Evolutionary conservation across 2,888 invertebrate species (phyloP).

Genomic region (Sylvicola fuscatus): DNA sequence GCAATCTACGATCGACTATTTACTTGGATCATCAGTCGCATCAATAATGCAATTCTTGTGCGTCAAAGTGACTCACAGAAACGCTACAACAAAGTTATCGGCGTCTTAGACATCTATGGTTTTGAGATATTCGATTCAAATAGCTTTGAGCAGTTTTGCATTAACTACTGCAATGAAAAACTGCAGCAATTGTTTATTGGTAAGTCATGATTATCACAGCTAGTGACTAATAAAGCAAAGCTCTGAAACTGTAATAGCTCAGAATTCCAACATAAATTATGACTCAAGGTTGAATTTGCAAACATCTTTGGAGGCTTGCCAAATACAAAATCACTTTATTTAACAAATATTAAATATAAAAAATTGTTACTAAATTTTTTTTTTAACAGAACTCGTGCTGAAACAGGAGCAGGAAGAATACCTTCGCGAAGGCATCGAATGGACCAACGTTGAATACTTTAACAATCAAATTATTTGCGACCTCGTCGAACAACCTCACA

Average conservation of each 20-base stretch:
- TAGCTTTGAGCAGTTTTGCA: conserved; percentile 97
- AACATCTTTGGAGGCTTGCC: too few species aligned
- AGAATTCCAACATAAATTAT: conserved; percentile 1
- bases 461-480: conserved; percentile 95
- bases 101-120: conserved; percentile 95
- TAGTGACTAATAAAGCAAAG: not conserved
- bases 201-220: conserved; percentile 21
- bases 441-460: conserved; percentile 90
- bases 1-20: conserved; percentile 90
- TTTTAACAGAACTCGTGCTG: conserved; percentile 64
- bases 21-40: conserved; percentile 78
- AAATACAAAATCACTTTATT: too few species aligned
- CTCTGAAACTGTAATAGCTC: not conserved
- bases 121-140: conserved; percentile 96
- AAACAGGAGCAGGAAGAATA: conserved; percentile 99
- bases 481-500: conserved; percentile 82
- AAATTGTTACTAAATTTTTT: conserved; percentile 2
- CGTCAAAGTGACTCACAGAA: conserved; percentile 28
- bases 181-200: conserved; percentile 93
- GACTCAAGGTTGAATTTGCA: too few species aligned
- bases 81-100: conserved; percentile 27
- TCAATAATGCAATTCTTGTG: conserved; percentile 79
- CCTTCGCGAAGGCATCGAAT: conserved; percentile 81
- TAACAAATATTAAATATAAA: too few species aligned
- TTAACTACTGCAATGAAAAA: conserved; percentile 98